Evolutionary conservation across 2,113 vertebrate genomes (phyloP).

Genomic region (Pleuronectes platessa): DNA sequence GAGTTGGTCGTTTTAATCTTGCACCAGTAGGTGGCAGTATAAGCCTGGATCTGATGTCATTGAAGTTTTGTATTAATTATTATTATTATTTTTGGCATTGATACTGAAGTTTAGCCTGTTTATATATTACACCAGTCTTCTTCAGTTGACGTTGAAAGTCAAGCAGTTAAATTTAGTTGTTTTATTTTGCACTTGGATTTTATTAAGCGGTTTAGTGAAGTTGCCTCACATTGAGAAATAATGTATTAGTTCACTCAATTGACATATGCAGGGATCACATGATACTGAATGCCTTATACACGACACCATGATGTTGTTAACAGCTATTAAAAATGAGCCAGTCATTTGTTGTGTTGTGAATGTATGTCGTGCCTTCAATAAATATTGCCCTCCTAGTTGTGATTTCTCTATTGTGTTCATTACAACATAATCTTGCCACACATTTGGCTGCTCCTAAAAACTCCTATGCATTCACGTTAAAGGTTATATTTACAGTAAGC

Average conservation of each 20-base stretch:
- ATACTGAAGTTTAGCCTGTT: conserved; percentile 21
- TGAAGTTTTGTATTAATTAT: background rate
- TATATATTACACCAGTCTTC: background rate
- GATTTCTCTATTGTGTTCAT: conserved; percentile 7
- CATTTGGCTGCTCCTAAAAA: conserved; percentile 5
- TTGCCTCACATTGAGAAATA: conserved; percentile 34
- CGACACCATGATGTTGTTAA: conserved; percentile 15
- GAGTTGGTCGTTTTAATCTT: conserved; percentile 1
- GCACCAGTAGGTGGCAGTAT: conserved; percentile 60
- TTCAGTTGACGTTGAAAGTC: conserved; percentile 24
- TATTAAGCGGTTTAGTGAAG: conserved; percentile 24
- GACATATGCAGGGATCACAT: conserved; percentile 40
- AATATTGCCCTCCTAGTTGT: conserved; percentile 46
- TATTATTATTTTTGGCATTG: background rate
- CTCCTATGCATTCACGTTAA: conserved; percentile 5
- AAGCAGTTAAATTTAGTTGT: background rate
- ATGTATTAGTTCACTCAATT: conserved; percentile 10
- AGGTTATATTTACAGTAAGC: conserved; percentile 60
- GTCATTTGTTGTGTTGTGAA: conserved; percentile 56
- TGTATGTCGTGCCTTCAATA: conserved; percentile 76
- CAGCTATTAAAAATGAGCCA: conserved; percentile 48
- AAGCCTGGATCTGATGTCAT: background rate
- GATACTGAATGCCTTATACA: conserved; percentile 55
- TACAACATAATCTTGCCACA: conserved; percentile 20
- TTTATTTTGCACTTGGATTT: conserved; percentile 53